Evolutionary conservation across 1,140 invertebrate genomes (phyloP).

Genomic region (Calycopis cecrops): DNA sequence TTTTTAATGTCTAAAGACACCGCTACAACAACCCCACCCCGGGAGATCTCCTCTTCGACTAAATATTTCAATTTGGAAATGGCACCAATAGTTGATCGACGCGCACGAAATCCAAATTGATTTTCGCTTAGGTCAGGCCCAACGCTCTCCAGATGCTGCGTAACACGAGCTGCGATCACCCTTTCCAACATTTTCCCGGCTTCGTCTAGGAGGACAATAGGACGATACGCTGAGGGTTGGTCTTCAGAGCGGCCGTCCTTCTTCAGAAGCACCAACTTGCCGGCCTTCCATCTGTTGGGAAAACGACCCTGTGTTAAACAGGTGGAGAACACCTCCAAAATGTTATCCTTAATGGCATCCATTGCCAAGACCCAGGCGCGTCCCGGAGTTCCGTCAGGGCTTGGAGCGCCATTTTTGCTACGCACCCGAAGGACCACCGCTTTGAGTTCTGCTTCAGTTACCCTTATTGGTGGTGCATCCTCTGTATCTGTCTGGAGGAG

Average conservation of each 20-base stretch:
- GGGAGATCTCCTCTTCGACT: too few relatives aligned
- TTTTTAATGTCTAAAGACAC: too few relatives aligned
- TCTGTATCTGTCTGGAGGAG: too few relatives aligned
- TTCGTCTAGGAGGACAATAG: not conserved
- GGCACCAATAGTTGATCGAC: slow-evolving; percentile 5
- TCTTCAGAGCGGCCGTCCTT: not conserved
- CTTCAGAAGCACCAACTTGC: not conserved
- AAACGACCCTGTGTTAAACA: not conserved
- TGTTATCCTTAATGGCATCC: not conserved
- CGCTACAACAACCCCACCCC: too few relatives aligned
- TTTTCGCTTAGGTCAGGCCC: slow-evolving; percentile 9
- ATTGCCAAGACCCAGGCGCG: not conserved
- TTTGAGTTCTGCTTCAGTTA: not conserved
- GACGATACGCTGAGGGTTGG: not conserved
- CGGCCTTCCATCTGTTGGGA: not conserved
- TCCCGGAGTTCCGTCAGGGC: not conserved
- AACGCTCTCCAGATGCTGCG: not conserved
- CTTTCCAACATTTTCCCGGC: not conserved
- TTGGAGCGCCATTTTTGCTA: not conserved
- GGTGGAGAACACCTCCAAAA: not conserved
- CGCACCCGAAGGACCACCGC: not conserved
- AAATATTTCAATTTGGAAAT: slow-evolving; percentile 7
- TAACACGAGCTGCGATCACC: not conserved
- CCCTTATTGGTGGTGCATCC: not conserved
- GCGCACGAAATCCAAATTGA: slow-evolving; percentile 3